Evolutionary conservation across 2,113 vertebrate species (phyloP), one percentile per base, ranked within the genome.

Genomic region (Mormoops blainvillei): DNA sequence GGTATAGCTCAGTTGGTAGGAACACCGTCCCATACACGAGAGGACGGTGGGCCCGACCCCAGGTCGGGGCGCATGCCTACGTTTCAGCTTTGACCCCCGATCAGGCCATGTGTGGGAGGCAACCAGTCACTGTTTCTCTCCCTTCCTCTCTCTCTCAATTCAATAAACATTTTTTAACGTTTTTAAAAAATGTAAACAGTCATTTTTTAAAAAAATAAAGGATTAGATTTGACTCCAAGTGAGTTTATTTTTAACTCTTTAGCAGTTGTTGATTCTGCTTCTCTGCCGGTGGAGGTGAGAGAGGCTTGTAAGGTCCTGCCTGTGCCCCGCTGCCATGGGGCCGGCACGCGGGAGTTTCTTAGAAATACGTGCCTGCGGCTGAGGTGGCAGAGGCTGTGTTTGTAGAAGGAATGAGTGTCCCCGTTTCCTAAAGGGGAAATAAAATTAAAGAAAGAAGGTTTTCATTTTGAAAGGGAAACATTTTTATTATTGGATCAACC

Each of bases 211-310:
- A n/a, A n/a, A n/a, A n/a, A 24, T 58, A 26, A 73, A 73, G 36
- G 65, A 85, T 70, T 58, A 81, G 20, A 38, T 87, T 83, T 50
- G 26, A 50, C 58, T 94, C 63, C 56, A 80, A 6, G 68, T 84
- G 56, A 89, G 16, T 90, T 91, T 93, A 85, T 87, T 71, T 89
- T 91, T 63, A 94, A 87, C 24, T 87, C 83, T 58, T n/a, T 54
- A 28, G 3, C 71, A 91, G 86, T 67, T 85, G 58, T 41, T 22
- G 41, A 11, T 85, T 87, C 70, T 61, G 0, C 56, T 82, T 87
- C 45, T 94, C 56, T 89, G 22, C 86, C 45, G 67, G 28, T 83
- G 48, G 31, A 26, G 19, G 22, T 52, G 22, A 84, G 48, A 52
- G 61, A 70, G 65, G 16, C 63, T 4, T 80, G 14, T 15, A n/a